Conservation (phyloP, 2,797 vertebrate genomes). For the Orestias chungarensis region DNA sequence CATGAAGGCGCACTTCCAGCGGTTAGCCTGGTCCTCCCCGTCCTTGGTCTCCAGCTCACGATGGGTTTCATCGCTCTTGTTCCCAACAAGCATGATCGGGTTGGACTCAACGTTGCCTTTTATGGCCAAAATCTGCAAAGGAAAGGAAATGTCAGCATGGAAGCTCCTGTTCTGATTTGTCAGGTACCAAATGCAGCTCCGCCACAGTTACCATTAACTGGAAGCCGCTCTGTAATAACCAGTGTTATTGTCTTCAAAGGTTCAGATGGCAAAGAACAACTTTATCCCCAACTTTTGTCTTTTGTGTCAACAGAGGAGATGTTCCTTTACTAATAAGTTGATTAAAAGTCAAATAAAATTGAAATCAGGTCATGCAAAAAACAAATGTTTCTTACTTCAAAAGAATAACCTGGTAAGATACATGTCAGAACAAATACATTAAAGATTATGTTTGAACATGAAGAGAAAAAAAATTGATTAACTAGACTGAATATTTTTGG, state of each 20-base stretch:
- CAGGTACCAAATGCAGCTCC: not conserved
- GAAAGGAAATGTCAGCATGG: not conserved
- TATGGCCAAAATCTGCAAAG: slow-evolving; percentile 86
- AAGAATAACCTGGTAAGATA: not conserved
- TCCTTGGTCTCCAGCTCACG: slow-evolving; percentile 92
- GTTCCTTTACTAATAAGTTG: too few species aligned
- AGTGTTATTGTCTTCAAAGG: too few species aligned
- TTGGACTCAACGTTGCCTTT: slow-evolving; percentile 94
- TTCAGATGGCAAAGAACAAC: too few species aligned
- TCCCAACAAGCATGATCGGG: slow-evolving; percentile 97
- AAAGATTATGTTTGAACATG: not conserved
- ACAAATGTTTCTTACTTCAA: not conserved
- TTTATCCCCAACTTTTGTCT: too few species aligned
- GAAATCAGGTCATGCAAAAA: not conserved
- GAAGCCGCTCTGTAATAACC: not conserved
- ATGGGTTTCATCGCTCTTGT: slow-evolving; percentile 96
- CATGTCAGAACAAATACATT: not conserved
- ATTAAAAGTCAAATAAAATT: too few species aligned
- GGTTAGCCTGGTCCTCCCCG: slow-evolving; percentile 90
- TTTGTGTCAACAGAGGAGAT: too few species aligned
- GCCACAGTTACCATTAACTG: not conserved
- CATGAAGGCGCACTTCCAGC: slow-evolving; percentile 98
- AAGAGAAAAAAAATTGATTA: not conserved
- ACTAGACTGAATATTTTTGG: not conserved
- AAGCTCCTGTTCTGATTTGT: not conserved